Evolutionary conservation across 2,797 vertebrate genomes (phyloP).

Genomic region (Eutrigla gurnardus): DNA sequence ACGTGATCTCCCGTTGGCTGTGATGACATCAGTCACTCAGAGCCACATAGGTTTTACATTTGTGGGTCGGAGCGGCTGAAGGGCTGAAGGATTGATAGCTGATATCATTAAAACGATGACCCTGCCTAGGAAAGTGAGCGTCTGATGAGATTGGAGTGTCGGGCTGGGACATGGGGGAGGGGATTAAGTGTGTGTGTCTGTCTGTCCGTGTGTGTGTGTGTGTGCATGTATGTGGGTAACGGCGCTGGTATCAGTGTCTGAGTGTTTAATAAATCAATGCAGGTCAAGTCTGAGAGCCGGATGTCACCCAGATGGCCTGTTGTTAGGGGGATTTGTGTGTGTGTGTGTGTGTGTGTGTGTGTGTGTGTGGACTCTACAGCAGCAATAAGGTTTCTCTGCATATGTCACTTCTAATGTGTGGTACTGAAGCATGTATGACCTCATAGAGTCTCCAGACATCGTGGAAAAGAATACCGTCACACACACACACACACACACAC

Average conservation of each 20-base stretch:
- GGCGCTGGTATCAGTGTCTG: slow-evolving; percentile 52
- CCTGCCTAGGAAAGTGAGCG: slow-evolving; percentile 62
- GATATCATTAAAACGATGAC: slow-evolving; percentile 75
- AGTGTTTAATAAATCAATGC: slow-evolving; percentile 75
- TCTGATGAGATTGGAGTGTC: slow-evolving; percentile 55
- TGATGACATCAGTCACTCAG: slow-evolving; percentile 37
- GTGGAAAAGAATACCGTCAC: slow-evolving; percentile 33
- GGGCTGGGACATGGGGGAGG: slow-evolving; percentile 30
- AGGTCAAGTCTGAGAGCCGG: slow-evolving; percentile 68
- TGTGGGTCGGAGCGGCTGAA: slow-evolving; percentile 1
- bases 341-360: slow-evolving; percentile 38
- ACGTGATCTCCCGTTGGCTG: not conserved
- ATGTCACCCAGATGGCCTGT: slow-evolving; percentile 67
- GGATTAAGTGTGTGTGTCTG: slow-evolving; percentile 7
- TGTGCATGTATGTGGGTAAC: slow-evolving; percentile 34
- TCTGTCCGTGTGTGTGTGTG: slow-evolving; percentile 8
- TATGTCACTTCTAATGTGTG: slow-evolving; percentile 71
- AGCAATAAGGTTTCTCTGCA: slow-evolving; percentile 47
- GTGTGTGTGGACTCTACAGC: slow-evolving; percentile 17
- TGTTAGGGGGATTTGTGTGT: slow-evolving; percentile 50
- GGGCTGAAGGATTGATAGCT: slow-evolving; percentile 49
- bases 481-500: not conserved
- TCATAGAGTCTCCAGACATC: slow-evolving; percentile 39
- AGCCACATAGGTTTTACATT: slow-evolving; percentile 26
- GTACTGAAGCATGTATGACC: slow-evolving; percentile 60